phyloP scores from a whole-genome alignment of 2,113 vertebrate species.

The Callorhinus ursinus region DNA sequence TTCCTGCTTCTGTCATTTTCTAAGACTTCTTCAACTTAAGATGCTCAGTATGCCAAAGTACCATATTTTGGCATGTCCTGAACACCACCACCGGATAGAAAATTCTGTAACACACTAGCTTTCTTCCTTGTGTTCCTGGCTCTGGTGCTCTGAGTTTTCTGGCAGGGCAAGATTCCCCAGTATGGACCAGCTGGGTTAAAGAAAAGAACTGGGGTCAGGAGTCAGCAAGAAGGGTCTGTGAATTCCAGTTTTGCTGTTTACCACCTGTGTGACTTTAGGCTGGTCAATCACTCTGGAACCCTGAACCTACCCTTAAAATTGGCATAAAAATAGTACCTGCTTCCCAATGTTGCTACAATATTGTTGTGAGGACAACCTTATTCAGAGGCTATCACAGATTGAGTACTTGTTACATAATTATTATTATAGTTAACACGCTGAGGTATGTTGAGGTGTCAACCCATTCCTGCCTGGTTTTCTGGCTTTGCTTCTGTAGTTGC shows the following conservation, averaged over 20 bases:
- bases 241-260: background rate
- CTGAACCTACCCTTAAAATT: background rate
- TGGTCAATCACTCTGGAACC: background rate
- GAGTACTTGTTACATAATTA: background rate
- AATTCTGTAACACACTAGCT: background rate
- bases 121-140: background rate
- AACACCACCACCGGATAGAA: background rate
- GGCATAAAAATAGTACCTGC: background rate
- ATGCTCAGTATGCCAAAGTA: background rate
- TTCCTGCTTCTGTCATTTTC: background rate
- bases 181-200: background rate
- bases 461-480: background rate
- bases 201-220: background rate
- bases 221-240: fast-evolving
- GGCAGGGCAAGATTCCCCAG: background rate
- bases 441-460: background rate
- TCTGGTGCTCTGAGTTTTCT: background rate
- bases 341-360: background rate
- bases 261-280: background rate
- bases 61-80: background rate
- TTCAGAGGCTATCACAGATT: background rate
- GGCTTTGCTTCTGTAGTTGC: background rate
- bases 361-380: background rate
- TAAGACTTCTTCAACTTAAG: background rate
- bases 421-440: background rate